phyloP scores from a whole-genome alignment of 2,888 invertebrate species.

The Cecidostiba fungosa region DNA sequence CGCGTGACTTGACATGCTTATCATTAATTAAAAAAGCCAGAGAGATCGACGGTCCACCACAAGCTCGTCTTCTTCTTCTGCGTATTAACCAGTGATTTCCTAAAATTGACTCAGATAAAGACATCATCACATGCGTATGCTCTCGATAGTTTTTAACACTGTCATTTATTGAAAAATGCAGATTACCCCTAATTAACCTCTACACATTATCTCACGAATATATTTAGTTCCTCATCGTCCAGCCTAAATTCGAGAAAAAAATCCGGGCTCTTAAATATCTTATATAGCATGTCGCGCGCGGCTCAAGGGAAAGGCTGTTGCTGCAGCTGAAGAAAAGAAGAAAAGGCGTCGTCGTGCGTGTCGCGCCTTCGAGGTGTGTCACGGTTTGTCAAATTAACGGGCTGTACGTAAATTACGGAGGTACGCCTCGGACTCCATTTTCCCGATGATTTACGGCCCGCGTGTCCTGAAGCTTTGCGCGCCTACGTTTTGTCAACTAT shows the following conservation, averaged over 20 bases:
- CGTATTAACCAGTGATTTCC: conserved; percentile 11
- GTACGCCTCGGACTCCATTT: conserved; percentile 16
- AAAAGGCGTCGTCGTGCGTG: conserved; percentile 15
- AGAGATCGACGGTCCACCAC: neutral
- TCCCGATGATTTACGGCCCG: conserved; percentile 28
- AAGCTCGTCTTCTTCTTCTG: neutral
- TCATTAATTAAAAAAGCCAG: conserved; percentile 25
- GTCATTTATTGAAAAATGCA: no score
- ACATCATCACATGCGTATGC: no score
- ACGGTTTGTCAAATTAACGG: conserved; percentile 35
- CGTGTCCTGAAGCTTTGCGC: neutral
- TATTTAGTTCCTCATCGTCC: neutral
- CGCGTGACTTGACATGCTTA: conserved; percentile 30
- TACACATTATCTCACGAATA: no score
- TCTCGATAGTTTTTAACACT: no score
- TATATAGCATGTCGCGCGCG: no score
- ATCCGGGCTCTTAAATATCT: neutral
- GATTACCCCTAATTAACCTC: no score
- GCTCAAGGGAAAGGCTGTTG: neutral
- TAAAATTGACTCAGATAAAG: neutral
- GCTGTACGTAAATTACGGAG: conserved; percentile 25
- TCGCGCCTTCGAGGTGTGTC: conserved; percentile 42
- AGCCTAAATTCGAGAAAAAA: neutral
- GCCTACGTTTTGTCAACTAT: neutral
- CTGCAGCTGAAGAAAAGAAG: no score